These are phyloP conservation scores for Leptopterna dolabrata DNA, from an alignment of 2,888 invertebrate genomes.

Conservation along the genomic window DNA sequence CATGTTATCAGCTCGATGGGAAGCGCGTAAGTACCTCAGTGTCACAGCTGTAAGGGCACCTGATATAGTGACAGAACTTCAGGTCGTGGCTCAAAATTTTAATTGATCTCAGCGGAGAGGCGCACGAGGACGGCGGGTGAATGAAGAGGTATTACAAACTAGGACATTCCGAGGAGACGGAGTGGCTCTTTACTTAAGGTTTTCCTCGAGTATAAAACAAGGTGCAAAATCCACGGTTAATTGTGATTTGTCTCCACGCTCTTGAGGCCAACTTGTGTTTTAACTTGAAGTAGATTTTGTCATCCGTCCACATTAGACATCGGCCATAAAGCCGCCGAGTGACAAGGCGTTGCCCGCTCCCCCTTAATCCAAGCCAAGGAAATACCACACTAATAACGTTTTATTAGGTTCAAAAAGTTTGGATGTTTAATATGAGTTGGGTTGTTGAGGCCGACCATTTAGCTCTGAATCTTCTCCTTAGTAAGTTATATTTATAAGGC, in stretches of 20 bases:
- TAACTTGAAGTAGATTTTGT: constrained; percentile 61
- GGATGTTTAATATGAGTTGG: constrained; percentile 57
- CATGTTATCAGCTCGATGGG: too few species aligned
- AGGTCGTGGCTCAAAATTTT: neutral
- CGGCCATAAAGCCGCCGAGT: constrained; percentile 57
- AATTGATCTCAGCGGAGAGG: neutral
- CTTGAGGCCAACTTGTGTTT: constrained; percentile 58
- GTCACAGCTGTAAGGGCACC: neutral
- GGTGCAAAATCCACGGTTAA: constrained; percentile 53
- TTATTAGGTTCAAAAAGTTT: constrained; percentile 60
- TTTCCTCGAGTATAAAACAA: constrained; percentile 49
- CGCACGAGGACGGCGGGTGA: neutral
- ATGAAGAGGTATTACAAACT: constrained; percentile 37
- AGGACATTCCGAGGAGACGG: constrained; percentile 22
- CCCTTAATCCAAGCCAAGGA: constrained; percentile 42
- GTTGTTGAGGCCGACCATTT: constrained; percentile 56
- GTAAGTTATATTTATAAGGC: constrained; percentile 57
- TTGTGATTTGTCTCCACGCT: constrained; percentile 57
- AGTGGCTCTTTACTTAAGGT: constrained; percentile 51
- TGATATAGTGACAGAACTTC: neutral
- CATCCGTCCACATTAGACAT: constrained; percentile 61
- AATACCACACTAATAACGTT: constrained; percentile 59
- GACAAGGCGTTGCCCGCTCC: constrained; percentile 47
- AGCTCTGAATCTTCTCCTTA: constrained; percentile 50
- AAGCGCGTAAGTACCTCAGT: too few species aligned